Conservation (phyloP, 2,888 invertebrate genomes). For the Thecophora atra region DNA sequence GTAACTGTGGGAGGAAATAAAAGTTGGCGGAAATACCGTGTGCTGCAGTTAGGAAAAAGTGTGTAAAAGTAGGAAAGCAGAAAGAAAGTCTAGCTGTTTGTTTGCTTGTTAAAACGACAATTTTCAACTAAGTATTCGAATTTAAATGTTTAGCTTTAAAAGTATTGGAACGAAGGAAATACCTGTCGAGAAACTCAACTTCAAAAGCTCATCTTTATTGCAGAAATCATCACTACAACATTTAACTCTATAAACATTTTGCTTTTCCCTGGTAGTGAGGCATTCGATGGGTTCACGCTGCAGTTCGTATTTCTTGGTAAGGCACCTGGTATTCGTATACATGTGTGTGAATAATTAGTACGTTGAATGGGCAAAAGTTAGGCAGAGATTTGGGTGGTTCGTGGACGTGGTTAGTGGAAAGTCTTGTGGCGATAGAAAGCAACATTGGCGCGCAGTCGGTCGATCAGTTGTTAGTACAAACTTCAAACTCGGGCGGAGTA, state of each 20-base stretch:
- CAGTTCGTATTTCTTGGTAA: conserved; percentile 64
- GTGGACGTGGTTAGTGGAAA: conserved; percentile 14
- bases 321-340: conserved; percentile 55
- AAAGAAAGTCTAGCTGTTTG: background rate
- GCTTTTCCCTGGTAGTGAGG: conserved; percentile 64
- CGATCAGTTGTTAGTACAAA: conserved; percentile 22
- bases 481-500: conserved; percentile 15
- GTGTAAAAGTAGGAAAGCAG: background rate
- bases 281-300: conserved; percentile 66
- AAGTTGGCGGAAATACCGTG: conserved; percentile 6
- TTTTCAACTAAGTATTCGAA: background rate
- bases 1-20: background rate
- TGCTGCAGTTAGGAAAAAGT: conserved; percentile 5
- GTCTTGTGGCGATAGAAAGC: conserved; percentile 16
- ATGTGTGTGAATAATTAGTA: conserved; percentile 24
- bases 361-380: conserved; percentile 4
- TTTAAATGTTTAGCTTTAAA: background rate
- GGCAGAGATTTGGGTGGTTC: background rate
- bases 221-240: conserved; percentile 67
- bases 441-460: conserved; percentile 10
- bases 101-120: background rate
- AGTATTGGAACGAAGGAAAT: conserved; percentile 45
- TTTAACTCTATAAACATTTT: conserved; percentile 63
- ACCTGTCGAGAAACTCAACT: conserved; percentile 64
- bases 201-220: conserved; percentile 66